A percentile compares a stretch with the other conserved stretches of the same genome.
Evolutionary conservation across 2,797 vertebrate species (phyloP).

Genomic region (Valencia hispanica): DNA sequence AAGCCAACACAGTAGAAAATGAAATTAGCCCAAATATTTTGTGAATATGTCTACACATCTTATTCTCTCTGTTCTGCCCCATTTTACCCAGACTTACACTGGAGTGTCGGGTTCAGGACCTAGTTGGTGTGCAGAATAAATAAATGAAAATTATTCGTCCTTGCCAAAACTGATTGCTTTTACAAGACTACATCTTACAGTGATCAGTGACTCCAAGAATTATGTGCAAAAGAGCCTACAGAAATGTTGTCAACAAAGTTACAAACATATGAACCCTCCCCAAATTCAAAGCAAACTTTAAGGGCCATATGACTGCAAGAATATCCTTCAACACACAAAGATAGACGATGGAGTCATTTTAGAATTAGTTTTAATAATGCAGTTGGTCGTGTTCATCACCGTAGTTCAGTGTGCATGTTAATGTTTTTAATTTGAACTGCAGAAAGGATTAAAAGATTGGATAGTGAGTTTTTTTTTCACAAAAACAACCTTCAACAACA

Average conservation of each 20-base stretch:
- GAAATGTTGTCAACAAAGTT: neutral
- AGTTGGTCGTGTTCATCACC: too few relatives aligned
- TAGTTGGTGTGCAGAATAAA: neutral
- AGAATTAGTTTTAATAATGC: too few relatives aligned
- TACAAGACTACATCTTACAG: neutral
- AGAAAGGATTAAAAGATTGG: neutral
- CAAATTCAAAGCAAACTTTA: too few relatives aligned
- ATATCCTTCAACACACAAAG: too few relatives aligned
- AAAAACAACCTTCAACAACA: neutral
- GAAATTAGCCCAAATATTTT: constrained; percentile 38
- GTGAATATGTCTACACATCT: constrained; percentile 8
- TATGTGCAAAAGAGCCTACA: neutral
- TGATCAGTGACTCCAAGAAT: neutral
- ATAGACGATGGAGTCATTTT: too few relatives aligned
- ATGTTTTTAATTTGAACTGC: neutral
- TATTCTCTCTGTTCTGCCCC: neutral
- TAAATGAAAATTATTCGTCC: neutral
- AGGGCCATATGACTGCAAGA: too few relatives aligned
- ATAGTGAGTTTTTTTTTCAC: neutral
- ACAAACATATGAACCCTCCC: too few relatives aligned
- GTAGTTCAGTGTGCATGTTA: neutral
- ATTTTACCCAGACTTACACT: neutral
- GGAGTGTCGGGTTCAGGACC: neutral
- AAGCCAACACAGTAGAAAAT: constrained; percentile 27
- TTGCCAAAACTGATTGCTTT: neutral